Percentiles rank a stretch among this genome's conserved stretches.
phyloP scores from a whole-genome alignment of 2,113 vertebrate genomes.

The Poecile atricapillus region DNA sequence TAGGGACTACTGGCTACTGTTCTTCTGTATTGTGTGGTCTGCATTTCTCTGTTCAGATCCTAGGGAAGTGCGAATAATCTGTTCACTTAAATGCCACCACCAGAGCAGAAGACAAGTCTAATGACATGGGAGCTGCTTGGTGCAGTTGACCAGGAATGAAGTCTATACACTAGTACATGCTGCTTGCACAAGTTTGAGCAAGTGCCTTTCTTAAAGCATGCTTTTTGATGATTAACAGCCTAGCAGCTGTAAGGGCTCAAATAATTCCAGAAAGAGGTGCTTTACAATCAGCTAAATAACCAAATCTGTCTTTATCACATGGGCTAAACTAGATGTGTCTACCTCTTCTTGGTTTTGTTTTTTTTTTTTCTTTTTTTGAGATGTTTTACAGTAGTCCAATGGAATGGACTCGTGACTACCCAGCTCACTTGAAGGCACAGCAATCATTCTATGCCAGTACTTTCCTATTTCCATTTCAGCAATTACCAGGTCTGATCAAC shows the following conservation, averaged over 20 bases:
- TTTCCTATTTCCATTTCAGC: background rate
- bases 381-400: background rate
- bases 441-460: background rate
- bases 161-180: rapidly evolving
- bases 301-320: background rate
- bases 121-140: background rate
- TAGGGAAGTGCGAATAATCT: background rate
- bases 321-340: background rate
- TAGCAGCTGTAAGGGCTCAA: background rate
- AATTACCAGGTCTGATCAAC: background rate
- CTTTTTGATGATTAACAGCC: background rate
- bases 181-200: background rate
- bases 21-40: rapidly evolving
- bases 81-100: background rate
- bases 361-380: background rate
- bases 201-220: background rate
- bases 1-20: background rate
- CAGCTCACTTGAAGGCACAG: background rate
- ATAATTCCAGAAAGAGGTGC: background rate
- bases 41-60: background rate
- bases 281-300: background rate
- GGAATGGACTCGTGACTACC: background rate
- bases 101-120: background rate
- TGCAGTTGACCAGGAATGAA: background rate
- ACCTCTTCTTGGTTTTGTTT: background rate